Conservation (phyloP, 2,888 invertebrate species). For the Andrena minutula region DNA sequence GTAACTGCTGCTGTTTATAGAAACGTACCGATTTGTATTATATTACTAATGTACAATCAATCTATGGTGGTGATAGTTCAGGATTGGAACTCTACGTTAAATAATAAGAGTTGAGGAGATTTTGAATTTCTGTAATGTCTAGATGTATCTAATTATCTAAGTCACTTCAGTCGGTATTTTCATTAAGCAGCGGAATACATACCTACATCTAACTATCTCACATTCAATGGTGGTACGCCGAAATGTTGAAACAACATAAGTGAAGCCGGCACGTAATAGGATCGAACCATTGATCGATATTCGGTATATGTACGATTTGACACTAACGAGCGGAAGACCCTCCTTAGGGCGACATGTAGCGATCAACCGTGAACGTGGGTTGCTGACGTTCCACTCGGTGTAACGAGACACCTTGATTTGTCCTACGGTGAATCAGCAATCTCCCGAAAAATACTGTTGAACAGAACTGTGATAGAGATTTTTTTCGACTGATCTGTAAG, state of each 20-base stretch:
- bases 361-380: constrained; percentile 72
- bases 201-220: not conserved
- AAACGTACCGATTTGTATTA: too few relatives aligned
- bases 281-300: constrained; percentile 68
- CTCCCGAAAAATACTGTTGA: constrained; percentile 53
- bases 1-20: too few relatives aligned
- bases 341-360: constrained; percentile 68
- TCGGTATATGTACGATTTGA: constrained; percentile 72
- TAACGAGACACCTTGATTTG: constrained; percentile 75
- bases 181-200: not conserved
- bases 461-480: constrained; percentile 1
- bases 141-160: too few relatives aligned
- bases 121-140: too few relatives aligned
- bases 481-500: not conserved
- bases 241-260: not conserved
- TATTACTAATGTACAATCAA: too few relatives aligned
- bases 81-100: too few relatives aligned
- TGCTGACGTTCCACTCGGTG: constrained; percentile 73
- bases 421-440: constrained; percentile 69
- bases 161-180: too few relatives aligned
- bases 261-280: constrained; percentile 32
- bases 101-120: too few relatives aligned
- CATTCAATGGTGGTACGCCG: not conserved
- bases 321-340: constrained; percentile 77
- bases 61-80: too few relatives aligned